Evolutionary conservation across 2,888 invertebrate species (phyloP).

Genomic region (Lasioglossum figueresi): DNA sequence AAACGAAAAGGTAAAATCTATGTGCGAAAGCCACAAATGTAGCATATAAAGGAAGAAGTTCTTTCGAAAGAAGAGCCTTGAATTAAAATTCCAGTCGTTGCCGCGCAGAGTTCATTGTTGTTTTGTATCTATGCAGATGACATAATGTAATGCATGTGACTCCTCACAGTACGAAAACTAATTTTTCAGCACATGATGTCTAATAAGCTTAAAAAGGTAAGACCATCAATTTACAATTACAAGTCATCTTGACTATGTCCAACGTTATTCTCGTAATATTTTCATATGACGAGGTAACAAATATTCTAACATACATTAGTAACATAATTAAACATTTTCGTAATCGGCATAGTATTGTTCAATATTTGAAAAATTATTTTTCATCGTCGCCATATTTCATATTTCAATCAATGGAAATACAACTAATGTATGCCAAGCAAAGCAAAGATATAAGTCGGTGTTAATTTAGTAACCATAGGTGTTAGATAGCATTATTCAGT

Average conservation of each 20-base stretch:
- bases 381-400: background rate
- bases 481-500: background rate
- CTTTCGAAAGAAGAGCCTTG: conserved; percentile 44
- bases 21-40: background rate
- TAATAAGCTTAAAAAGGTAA: background rate
- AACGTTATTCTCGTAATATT: background rate
- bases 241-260: background rate
- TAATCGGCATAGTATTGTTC: background rate
- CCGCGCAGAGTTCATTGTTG: conserved; percentile 66
- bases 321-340: background rate
- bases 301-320: background rate
- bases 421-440: background rate
- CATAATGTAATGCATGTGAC: conserved; percentile 62
- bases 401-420: background rate
- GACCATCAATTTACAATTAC: background rate
- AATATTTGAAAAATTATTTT: background rate
- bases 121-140: conserved; percentile 67
- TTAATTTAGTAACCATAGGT: background rate
- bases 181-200: conserved; percentile 10
- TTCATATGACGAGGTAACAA: background rate
- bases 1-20: background rate
- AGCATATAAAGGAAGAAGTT: conserved; percentile 7
- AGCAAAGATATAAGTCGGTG: background rate
- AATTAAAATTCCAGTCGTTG: conserved; percentile 69
- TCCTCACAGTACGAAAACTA: conserved; percentile 31